Base-by-base conservation (phyloP, 2,797 vertebrate genomes). In the Enoplosus armatus region DNA sequence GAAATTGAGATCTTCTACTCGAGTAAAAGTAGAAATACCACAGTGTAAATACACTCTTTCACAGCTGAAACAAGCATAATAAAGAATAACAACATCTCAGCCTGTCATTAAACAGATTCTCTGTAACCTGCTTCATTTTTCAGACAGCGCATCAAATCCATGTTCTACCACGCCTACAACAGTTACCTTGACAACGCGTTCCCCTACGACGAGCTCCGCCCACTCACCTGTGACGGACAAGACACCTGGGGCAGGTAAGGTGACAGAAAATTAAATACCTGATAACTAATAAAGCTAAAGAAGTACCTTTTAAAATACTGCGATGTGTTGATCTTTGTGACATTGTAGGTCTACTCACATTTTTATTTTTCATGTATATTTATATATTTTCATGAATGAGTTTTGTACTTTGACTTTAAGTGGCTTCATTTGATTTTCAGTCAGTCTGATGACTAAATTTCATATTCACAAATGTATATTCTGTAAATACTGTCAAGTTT, bases 111-210 rank as follows among this genome's bases (percentile, higher is more conserved):
- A 45, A 45, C 43, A 20, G 14, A 20, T 45, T 45, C 18, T 22
- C 56, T 20, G 29, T 24, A 5, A 35, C 39, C 43, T 20, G 43
- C 22, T 39, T 24, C 7, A 0, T 73, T 35, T 71, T 75, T n/a
- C 90, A 99, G 98, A 86, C 95, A 97, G 86, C 94, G 97, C 81
- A 97, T 99, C 91, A 97, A 96, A 43, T 94, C 96, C 87, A 99
- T 99, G 98, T 99, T 99, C 93, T 99, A 99, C 92, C 98, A 99
- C 79, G 98, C 98, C 85, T 99, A 99, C 93, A 96, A 99, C 94
- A 99, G 96, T 90, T 99, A 99, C 91, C 93, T 99, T 70, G 96
- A 97, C 84, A 96, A 98, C 77, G 98, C 98, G 12, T 99, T 97
- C 87, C 98, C 98, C 2, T 99, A 98, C 47, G 98, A 99, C 47